A percentile compares a stretch with the other conserved stretches of the same genome.
Evolutionary conservation across 2,888 invertebrate genomes (phyloP).

Genomic region (Nephrotoma appendiculata): DNA sequence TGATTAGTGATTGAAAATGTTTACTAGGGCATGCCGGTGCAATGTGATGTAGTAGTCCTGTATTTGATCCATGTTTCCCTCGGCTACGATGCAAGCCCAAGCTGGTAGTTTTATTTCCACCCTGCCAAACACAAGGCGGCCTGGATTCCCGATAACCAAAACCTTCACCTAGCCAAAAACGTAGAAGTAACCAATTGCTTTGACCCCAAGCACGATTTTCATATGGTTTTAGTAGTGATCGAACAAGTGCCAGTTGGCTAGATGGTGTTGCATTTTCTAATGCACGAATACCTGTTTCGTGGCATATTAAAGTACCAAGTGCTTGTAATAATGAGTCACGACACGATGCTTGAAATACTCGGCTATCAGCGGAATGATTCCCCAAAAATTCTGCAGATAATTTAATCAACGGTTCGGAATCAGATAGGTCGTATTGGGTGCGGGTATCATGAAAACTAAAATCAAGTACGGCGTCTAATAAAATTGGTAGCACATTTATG

Average conservation of each 20-base stretch:
- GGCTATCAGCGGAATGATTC: constrained; percentile 56
- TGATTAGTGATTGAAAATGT: constrained; percentile 41
- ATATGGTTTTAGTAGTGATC: constrained; percentile 57
- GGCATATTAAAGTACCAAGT: constrained; percentile 62
- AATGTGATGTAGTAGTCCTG: constrained; percentile 29
- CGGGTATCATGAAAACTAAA: constrained; percentile 29
- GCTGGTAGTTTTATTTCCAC: constrained; percentile 25
- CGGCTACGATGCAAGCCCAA: constrained; percentile 27
- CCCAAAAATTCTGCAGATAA: constrained; percentile 59
- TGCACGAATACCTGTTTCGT: constrained; percentile 51
- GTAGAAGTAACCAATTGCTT: constrained; percentile 68
- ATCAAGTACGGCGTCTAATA: constrained; percentile 30
- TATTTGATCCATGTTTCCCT: constrained; percentile 29
- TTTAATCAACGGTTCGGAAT: constrained; percentile 43
- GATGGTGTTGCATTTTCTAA: constrained; percentile 53
- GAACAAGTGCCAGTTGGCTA: constrained; percentile 48
- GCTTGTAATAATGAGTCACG: constrained; percentile 64
- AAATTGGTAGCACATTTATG: constrained; percentile 37
- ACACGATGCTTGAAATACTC: constrained; percentile 59
- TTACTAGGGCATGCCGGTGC: constrained; percentile 30
- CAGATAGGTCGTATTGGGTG: constrained; percentile 27
- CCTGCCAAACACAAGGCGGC: constrained; percentile 40
- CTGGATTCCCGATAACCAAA: constrained; percentile 57
- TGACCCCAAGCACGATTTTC: constrained; percentile 74
- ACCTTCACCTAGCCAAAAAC: constrained; percentile 74